A percentile compares a stretch with the other conserved stretches of the same genome.
These are phyloP conservation scores for Rhabdophis nuchalis DNA, from an alignment of 2,797 vertebrate genomes.

Conservation along the genomic window DNA sequence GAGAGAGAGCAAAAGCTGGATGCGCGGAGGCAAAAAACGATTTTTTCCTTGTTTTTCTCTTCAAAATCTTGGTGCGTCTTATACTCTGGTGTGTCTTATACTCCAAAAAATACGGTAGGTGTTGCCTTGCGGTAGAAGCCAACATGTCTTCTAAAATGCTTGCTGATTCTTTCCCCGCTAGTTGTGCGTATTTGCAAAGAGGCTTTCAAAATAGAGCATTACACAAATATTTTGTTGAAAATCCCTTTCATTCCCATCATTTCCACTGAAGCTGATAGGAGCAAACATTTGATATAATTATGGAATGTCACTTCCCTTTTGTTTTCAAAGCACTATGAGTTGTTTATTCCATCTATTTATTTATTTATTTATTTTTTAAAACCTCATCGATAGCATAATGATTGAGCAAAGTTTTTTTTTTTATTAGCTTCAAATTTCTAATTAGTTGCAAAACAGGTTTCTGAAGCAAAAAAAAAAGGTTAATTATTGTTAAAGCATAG, in stretches of 20 bases:
- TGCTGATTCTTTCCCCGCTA: neutral
- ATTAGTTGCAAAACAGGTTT: neutral
- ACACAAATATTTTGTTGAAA: neutral
- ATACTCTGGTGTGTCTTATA: too few relatives aligned
- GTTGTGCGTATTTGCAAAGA: neutral
- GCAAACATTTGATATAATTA: neutral
- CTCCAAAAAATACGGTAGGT: neutral
- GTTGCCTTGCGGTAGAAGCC: neutral
- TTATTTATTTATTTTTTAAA: neutral
- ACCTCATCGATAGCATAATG: neutral
- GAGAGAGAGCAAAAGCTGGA: too few relatives aligned
- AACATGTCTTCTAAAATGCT: neutral
- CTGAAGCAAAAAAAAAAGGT: neutral
- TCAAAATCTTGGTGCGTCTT: too few relatives aligned
- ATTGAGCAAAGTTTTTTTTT: neutral
- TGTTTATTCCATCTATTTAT: neutral
- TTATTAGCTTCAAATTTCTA: neutral
- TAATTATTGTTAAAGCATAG: neutral
- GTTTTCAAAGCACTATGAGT: neutral
- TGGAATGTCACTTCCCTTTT: neutral
- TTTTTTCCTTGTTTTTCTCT: too few relatives aligned
- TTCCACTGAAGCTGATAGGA: neutral
- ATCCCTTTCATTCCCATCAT: neutral
- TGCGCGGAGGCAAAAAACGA: too few relatives aligned
- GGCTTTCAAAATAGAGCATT: neutral